Base-by-base conservation (phyloP, 2,113 vertebrate species). In the Puffinus mauretanicus region DNA sequence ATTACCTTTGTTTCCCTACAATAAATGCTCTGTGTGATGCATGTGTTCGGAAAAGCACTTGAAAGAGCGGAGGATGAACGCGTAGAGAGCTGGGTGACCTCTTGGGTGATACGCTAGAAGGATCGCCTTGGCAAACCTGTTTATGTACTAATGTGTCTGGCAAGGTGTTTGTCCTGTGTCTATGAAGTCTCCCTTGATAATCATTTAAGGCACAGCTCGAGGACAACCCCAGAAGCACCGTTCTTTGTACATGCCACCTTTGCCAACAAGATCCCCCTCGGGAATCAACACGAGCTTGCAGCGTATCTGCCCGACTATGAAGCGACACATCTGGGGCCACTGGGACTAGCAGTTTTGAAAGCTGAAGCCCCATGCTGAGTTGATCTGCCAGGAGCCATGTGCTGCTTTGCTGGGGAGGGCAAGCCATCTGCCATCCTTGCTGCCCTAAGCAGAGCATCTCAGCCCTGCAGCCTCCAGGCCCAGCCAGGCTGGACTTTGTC, bases 251-350 rank as follows among this genome's bases (percentile, higher is more conserved):
- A 0, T 21, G 25, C 24, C 24, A 36, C 25, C 20, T 72, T 71
- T 81, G 29, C 65, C 42, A 14, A 52, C 26, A 49, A 29, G 29
- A 42, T 54, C n/a, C 44, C 46, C 34, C 47, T 72, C 13, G 38
- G 82, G 57, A 80, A 4, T 18, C 61, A 12, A 16, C 72, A 2
- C 1, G 2, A 65, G n/a, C 86, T 67, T 8, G 4, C 36, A 34
- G 61, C 16, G 2, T 32, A 17, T 66, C 42, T 64, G 51, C 32
- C 57, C 0, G 0, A 10, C 55, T 46, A 27, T 4, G 8, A 51
- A 38, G 22, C 7, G 2, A 46, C 16, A 5, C 5, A 0, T 55
- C 9, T 40, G 75, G 42, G 61, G n/a, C 58, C 19, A 4, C 29
- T 9, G 36, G 82, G 51, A 22, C 2, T 26, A 38, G 90, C 22